Evolutionary conservation across 2,113 vertebrate genomes (phyloP), one percentile per base, ranked within the genome.

Genomic region (Eonycteris spelaea): DNA sequence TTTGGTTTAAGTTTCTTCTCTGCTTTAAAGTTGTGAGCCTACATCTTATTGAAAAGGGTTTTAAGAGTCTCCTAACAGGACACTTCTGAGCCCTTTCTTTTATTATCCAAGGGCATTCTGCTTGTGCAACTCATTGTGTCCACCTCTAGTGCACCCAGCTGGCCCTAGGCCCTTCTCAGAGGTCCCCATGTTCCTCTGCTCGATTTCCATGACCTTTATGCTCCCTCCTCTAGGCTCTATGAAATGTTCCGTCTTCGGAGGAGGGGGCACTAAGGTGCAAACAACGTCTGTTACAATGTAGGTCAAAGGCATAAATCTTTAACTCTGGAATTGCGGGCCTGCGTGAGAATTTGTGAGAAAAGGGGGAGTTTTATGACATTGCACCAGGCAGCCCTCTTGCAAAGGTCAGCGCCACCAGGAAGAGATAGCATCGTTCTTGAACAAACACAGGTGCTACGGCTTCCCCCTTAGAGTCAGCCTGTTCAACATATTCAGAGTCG

Each of bases 1-100:
- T 75, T 63, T 82, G 35, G 13, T 71, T 96, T 88, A 87, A 77
- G 35, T 80, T 94, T 95, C 65, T 35, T 74, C 38, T 35, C 43
- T 90, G 45, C 45, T 85, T 75, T 79, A 88, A 87, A 82, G 84
- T 38, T 7, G 57, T 75, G 53, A 91, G 10, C 45, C 10, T 63
- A 21, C 22, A 26, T 92, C 68, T 70, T 71, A 77, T 13, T 48
- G 28, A 43, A 73, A 85, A 91, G 38, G 63, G 30, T 86, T 93
- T 82, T 67, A 67, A 90, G 83, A 91, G 73, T 82, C 68, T 35
- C 38, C 15, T 74, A 63, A 75, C 8, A 57, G 53, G 4, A 59
- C 12, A 19, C 48, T 86, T 91, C 45, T 63, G 71, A 7, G 63
- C 51, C 16, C 19, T 26, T 94, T 33, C 65, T 88, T 73, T 83